Conservation (phyloP, 1,140 invertebrate species). For the Gonioctena quinquepunctata region DNA sequence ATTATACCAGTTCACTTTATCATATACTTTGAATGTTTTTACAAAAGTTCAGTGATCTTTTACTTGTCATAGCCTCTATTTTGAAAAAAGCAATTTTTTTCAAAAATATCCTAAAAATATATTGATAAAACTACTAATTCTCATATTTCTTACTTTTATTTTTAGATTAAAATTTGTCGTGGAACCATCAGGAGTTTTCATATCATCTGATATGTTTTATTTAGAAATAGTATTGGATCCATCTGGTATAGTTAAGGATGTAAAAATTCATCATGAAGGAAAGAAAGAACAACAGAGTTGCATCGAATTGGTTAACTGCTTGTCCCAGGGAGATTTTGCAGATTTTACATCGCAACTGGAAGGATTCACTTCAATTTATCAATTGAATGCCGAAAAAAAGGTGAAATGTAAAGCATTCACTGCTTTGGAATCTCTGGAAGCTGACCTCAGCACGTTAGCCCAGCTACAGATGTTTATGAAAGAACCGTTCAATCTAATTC, state of each 20-base stretch:
- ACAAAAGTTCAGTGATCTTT: no score
- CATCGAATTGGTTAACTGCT: conserved; percentile 81
- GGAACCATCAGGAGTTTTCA: conserved; percentile 76
- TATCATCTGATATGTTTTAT: conserved; percentile 96
- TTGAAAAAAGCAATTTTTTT: no score
- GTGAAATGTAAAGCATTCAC: conserved; percentile 92
- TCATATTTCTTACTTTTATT: conserved; percentile 32
- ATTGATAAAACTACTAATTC: no score
- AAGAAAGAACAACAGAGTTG: conserved; percentile 75
- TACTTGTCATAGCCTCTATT: no score
- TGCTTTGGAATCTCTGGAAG: conserved; percentile 88
- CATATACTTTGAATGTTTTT: no score
- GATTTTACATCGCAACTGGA: conserved; percentile 91
- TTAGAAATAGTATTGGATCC: conserved; percentile 79
- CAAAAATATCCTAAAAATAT: no score
- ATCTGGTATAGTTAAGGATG: conserved; percentile 84
- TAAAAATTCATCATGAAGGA: conserved; percentile 91
- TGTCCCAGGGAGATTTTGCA: conserved; percentile 83
- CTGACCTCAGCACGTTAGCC: conserved; percentile 83
- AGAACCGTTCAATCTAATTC: conserved; percentile 84
- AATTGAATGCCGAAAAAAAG: conserved; percentile 92
- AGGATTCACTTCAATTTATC: conserved; percentile 87
- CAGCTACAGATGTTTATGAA: conserved; percentile 74
- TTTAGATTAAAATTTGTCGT: conserved; percentile 78
- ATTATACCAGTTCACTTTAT: no score